Evolutionary conservation across 2,797 vertebrate species (phyloP), one percentile per base, ranked within the genome.

Genomic region (Melanogrammus aeglefinus): DNA sequence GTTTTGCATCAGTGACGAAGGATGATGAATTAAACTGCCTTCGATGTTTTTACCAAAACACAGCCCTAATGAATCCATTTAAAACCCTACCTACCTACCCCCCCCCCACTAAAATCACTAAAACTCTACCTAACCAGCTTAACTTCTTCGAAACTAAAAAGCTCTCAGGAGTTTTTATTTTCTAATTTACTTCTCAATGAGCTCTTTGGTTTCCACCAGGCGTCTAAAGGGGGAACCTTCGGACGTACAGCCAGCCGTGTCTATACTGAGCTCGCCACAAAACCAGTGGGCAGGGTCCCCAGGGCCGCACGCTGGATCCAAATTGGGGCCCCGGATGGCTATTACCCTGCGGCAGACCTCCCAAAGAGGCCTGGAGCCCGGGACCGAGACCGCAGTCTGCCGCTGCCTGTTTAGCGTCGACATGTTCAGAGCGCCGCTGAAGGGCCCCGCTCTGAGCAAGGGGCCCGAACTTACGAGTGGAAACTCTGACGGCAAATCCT

Each of bases 341-440:
- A 77, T 82, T 79, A 76, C 76, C 73, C 76, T n/a, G 29, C 75
- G 73, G 78, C 77, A 82, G 82, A 81, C 80, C 80, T 86, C 80
- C 80, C 14, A 7, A 73, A 72, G 63, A 74, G 72, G 24, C 7
- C 79, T 72, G 75, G 80, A 36, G 21, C 14, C 72, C 33, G 16
- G 31, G 16, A 73, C 69, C 8, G 2, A 10, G 29, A 31, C 69
- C 69, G 3, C 69, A 12, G 51, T n/a, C 51, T 57, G 51, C 51
- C n/a, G 70, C 70, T 35, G 27, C 29, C 70, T 35, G 27, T 18
- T 7, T 14, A 72, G 4, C 33, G 33, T 1, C 70, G 6, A 5
- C 31, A 57, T 3, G 51, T 57, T 57, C 51, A 57, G 51, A 57
- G 6, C 18, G 21, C 51, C 21, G 51, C 21, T 29, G 29, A 29